phyloP scores from a whole-genome alignment of 2,797 vertebrate genomes.

The Rhabdophis nuchalis region DNA sequence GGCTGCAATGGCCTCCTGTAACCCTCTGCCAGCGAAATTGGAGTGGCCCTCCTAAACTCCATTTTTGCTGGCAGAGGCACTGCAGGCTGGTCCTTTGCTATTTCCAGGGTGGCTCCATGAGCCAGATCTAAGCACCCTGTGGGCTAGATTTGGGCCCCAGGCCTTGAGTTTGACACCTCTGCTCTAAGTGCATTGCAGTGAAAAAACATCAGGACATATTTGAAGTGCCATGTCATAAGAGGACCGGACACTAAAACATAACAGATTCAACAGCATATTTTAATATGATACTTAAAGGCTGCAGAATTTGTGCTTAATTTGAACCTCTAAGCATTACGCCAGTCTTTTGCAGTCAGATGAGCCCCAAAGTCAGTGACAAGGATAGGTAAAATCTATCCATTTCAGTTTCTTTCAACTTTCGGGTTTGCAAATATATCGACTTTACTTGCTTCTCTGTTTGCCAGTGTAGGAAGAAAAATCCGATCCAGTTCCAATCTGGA shows the following conservation, averaged over 20 bases:
- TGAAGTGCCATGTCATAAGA: neutral
- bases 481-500: too few relatives aligned
- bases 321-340: neutral
- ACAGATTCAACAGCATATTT: neutral
- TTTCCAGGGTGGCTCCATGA: too few relatives aligned
- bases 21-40: too few relatives aligned
- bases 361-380: neutral
- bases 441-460: neutral
- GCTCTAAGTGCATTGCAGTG: neutral
- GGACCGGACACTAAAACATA: neutral
- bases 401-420: neutral
- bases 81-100: too few relatives aligned
- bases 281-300: neutral
- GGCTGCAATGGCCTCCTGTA: too few relatives aligned
- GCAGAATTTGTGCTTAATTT: neutral
- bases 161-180: too few relatives aligned
- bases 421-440: neutral
- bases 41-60: too few relatives aligned
- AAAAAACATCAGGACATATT: neutral
- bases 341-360: neutral
- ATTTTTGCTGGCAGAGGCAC: too few relatives aligned
- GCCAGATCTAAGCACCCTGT: too few relatives aligned
- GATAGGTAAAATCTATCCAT: neutral
- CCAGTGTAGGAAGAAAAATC: neutral
- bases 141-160: too few relatives aligned